A percentile compares a stretch with the other conserved stretches of the same genome.
phyloP scores from a whole-genome alignment of 1,140 invertebrate genomes.

The Drosophila nannoptera region DNA sequence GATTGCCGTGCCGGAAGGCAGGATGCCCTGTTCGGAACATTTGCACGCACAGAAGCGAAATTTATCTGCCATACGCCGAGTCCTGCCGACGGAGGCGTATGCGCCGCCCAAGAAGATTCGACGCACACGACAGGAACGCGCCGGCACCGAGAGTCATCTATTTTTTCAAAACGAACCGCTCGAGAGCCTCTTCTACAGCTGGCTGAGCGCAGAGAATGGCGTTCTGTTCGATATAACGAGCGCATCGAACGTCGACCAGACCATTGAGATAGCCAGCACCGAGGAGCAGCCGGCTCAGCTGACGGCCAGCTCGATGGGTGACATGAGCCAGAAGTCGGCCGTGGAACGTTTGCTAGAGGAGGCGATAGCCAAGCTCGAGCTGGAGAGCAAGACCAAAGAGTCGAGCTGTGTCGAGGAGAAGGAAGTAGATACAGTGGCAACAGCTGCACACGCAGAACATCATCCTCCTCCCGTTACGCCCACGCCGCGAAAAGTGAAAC shows the following conservation, averaged over 20 bases:
- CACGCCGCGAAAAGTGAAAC: conserved; percentile 47
- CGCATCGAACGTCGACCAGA: conserved; percentile 33
- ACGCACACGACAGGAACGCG: conserved; percentile 59
- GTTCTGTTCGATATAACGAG: conserved; percentile 67
- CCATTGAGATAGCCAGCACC: conserved; percentile 57
- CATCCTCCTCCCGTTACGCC: conserved; percentile 5
- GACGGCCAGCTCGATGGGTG: conserved; percentile 22
- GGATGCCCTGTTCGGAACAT: conserved; percentile 1
- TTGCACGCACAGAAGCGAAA: conserved; percentile 49
- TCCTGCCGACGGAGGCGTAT: conserved; percentile 62
- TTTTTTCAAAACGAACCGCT: conserved; percentile 71
- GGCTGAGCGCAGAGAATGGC: conserved; percentile 67
- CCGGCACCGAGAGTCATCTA: conserved; percentile 38
- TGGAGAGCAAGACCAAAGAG: conserved; percentile 46
- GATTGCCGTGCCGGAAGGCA: background rate
- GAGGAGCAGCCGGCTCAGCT: conserved; percentile 17
- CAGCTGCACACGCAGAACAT: background rate
- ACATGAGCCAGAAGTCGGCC: conserved; percentile 55
- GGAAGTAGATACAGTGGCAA: conserved; percentile 46
- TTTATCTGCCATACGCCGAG: conserved; percentile 54
- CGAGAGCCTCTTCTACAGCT: conserved; percentile 69
- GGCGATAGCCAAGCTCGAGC: conserved; percentile 70
- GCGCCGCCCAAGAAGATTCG: conserved; percentile 75
- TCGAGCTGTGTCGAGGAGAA: conserved; percentile 42
- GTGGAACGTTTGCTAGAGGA: conserved; percentile 68